phyloP scores from a whole-genome alignment of 1,140 invertebrate genomes.

The Delia radicum region DNA sequence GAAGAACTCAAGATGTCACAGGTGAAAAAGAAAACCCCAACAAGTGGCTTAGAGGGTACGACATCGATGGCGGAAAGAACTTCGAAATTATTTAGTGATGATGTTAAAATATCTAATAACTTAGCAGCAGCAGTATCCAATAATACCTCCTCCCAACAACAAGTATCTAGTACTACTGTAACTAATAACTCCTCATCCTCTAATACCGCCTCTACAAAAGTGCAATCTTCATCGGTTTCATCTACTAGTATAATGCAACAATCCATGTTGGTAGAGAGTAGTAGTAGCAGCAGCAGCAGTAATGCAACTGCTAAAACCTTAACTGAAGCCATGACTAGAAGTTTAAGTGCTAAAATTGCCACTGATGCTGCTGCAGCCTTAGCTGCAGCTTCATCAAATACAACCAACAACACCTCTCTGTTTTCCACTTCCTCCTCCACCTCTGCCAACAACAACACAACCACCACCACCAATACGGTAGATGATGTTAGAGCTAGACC shows the following conservation, averaged over 20 bases:
- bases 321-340: conserved; percentile 28
- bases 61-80: conserved; percentile 38
- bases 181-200: conserved; percentile 29
- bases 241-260: conserved; percentile 44
- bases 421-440: conserved; percentile 35
- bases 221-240: conserved; percentile 48
- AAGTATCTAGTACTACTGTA: conserved; percentile 8
- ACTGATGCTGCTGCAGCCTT: conserved; percentile 39
- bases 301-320: conserved; percentile 23
- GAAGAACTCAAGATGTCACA: conserved; percentile 68
- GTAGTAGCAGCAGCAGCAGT: conserved; percentile 31
- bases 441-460: background rate
- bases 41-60: conserved; percentile 41
- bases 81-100: conserved; percentile 43
- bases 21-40: conserved; percentile 62
- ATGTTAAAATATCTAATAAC: conserved; percentile 19
- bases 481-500: conserved; percentile 46
- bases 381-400: conserved; percentile 36
- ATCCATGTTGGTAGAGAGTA: conserved; percentile 43
- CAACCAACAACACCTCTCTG: conserved; percentile 27
- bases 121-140: no score
- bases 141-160: conserved; percentile 6
- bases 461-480: conserved; percentile 33
- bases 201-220: conserved; percentile 40
- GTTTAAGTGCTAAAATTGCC: conserved; percentile 28